phyloP scores from a whole-genome alignment of 2,113 vertebrate genomes.

The Ranitomeya variabilis region DNA sequence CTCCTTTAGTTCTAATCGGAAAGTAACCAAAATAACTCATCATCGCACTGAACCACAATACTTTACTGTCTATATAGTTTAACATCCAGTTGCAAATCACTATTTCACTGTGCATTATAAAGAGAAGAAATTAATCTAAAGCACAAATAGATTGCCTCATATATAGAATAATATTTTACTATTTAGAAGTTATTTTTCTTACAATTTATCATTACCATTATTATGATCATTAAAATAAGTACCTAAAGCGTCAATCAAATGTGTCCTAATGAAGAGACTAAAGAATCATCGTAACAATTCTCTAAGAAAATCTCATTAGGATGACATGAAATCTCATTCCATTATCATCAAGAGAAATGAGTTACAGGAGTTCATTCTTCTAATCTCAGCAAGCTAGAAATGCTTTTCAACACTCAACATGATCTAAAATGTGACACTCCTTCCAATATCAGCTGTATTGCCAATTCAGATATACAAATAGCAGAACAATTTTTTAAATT shows the following conservation, averaged over 20 bases:
- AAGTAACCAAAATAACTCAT: too few relatives aligned
- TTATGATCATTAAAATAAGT: background rate
- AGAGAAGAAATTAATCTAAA: background rate
- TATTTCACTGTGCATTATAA: background rate
- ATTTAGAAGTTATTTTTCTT: background rate
- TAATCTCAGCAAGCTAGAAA: background rate
- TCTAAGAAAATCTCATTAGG: slow-evolving; percentile 15
- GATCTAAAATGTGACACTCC: background rate
- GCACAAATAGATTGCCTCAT: background rate
- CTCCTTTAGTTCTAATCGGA: too few relatives aligned
- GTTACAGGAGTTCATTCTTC: background rate
- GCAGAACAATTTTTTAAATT: background rate
- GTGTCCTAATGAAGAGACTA: background rate
- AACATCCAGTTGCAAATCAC: background rate
- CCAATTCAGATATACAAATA: background rate
- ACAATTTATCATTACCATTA: background rate
- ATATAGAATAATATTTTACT: background rate
- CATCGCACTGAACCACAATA: background rate
- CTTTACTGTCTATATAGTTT: background rate
- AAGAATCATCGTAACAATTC: background rate
- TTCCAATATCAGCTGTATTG: background rate
- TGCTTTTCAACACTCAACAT: background rate
- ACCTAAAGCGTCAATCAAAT: background rate
- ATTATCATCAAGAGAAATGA: slow-evolving; percentile 6
- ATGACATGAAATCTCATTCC: slow-evolving; percentile 13